Evolutionary conservation across 2,113 vertebrate genomes (phyloP).

Genomic region (Eudorcas thomsonii): DNA sequence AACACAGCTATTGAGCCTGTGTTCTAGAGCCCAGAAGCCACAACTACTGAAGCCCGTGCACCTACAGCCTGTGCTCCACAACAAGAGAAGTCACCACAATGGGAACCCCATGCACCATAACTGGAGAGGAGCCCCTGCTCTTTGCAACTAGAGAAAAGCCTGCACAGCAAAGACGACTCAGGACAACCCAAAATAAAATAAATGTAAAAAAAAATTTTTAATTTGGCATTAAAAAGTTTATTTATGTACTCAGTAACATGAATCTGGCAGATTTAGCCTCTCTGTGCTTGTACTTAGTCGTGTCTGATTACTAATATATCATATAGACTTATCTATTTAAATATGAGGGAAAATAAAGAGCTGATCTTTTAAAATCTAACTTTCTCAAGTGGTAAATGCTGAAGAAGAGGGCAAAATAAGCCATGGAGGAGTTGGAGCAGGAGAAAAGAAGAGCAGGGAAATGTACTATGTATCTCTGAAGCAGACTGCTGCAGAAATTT

Average conservation of each 20-base stretch:
- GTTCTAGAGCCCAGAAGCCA: background rate
- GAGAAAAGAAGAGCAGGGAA: background rate
- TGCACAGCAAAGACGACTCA: background rate
- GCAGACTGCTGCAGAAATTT: background rate
- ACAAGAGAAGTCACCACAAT: background rate
- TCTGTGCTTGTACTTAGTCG: background rate
- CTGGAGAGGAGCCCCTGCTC: background rate
- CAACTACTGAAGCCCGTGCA: background rate
- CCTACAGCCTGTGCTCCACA: background rate
- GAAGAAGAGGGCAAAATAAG: background rate
- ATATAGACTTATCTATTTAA: background rate
- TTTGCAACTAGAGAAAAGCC: background rate
- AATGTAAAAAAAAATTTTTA: background rate
- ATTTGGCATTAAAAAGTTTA: background rate
- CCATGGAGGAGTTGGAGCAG: background rate
- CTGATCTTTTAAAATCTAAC: background rate
- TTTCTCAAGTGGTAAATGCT: background rate
- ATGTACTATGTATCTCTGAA: background rate
- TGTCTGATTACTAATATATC: background rate
- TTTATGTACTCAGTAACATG: background rate
- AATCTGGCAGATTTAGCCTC: background rate
- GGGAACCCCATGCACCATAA: background rate
- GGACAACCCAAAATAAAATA: background rate
- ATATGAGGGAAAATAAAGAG: background rate
- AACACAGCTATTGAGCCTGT: background rate